Evolutionary conservation across 2,113 vertebrate genomes (phyloP), one percentile per base, ranked within the genome.

Genomic region (Notarius quadriscutis): DNA sequence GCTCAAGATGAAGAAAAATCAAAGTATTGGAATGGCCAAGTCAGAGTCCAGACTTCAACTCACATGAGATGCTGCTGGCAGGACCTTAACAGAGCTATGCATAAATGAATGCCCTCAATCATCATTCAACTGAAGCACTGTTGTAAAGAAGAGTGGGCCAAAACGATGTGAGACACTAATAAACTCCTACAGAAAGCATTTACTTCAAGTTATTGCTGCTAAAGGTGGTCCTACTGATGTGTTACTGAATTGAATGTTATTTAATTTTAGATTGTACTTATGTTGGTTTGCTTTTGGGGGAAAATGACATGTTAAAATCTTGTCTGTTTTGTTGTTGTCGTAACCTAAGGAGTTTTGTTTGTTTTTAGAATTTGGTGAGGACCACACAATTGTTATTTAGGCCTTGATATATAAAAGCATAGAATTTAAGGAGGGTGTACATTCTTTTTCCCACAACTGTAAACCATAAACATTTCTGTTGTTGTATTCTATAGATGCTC

Each of bases 401-500:
- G 12, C 5, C 10, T 9, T 75, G 20, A 50, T 51, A 25, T 11
- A 51, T 74, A 51, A 25, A 51, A 12, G 9, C 27, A 71, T 3
- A 48, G 2, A 18, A 22, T 10, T 72, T 7, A 72, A 41, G 17
- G 8, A 41, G 41, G 41, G 11, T 25, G 22, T 25, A 6, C 20
- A 12, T 22, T 53, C 74, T 79, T 17, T 30, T 80, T 80, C 7
- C 20, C 6, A 27, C 27, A 14, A 51, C 15, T 25, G 60, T 71
- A 69, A 41, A 18, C 51, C 51, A 0, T 41, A 81, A 50, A 71
- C 20, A 17, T 30, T 53, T 72, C 55, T 50, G 55, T 50, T 27
- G 6, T 50, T 60, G 60, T 90, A 5, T n/a, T 87, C 4, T 91
- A 17, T 91, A 99, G 98, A 92, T 99, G 98, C 5, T 97, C 98